Evolutionary conservation across 1,140 invertebrate genomes (phyloP).

Genomic region (Heliothis subflexa): DNA sequence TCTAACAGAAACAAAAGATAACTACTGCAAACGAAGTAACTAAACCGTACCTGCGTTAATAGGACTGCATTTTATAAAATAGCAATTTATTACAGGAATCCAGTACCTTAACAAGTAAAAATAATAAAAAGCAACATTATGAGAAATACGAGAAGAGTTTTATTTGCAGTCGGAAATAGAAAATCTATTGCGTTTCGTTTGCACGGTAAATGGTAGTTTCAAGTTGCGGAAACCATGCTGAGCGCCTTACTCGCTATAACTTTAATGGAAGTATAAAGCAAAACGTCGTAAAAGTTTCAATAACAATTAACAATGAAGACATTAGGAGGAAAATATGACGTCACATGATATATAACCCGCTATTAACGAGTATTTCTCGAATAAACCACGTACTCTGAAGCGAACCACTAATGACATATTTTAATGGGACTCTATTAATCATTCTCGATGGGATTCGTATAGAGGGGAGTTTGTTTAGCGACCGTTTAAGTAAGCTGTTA

Average conservation of each 20-base stretch:
- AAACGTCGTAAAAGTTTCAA: conserved; percentile 6
- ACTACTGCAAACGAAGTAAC: not conserved
- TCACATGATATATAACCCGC: conserved; percentile 22
- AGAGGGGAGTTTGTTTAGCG: conserved; percentile 17
- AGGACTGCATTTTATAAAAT: not conserved
- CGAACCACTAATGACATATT: conserved; percentile 27
- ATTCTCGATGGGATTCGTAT: conserved; percentile 18
- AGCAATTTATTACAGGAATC: conserved; percentile 5
- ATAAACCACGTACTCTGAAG: not conserved
- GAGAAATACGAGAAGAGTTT: conserved; percentile 27
- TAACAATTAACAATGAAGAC: conserved; percentile 24
- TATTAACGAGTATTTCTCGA: conserved; percentile 13
- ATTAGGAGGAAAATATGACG: conserved; percentile 13
- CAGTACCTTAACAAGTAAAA: not conserved
- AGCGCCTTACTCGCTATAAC: not conserved
- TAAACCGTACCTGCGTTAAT: not conserved
- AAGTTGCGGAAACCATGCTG: not conserved
- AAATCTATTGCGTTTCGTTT: conserved; percentile 25
- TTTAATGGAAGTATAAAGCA: not conserved
- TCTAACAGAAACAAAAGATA: not conserved
- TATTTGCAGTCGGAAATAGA: conserved; percentile 28
- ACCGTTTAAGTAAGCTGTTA: conserved; percentile 38
- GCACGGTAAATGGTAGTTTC: not conserved
- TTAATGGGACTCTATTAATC: conserved; percentile 35
- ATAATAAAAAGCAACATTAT: conserved; percentile 9